Conservation (phyloP, 2,797 vertebrate species). For the Myotis vivesi region DNA sequence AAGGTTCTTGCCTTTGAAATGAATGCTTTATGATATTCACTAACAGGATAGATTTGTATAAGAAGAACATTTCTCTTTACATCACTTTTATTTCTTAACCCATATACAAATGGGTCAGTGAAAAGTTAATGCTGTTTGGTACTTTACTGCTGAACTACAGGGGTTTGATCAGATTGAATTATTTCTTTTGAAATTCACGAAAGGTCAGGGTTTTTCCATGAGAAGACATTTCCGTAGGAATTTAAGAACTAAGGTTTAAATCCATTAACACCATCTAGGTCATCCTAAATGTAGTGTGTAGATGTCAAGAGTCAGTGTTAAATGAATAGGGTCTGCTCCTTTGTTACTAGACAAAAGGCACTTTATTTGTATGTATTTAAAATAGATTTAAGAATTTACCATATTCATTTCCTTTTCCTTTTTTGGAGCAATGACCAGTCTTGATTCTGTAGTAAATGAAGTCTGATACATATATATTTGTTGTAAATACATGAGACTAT, state of each 20-base stretch:
- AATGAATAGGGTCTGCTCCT: neutral
- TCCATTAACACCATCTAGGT: neutral
- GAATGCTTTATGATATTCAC: constrained; percentile 7
- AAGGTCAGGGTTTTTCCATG: neutral
- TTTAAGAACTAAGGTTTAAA: constrained; percentile 26
- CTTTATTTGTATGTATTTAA: neutral
- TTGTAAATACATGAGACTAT: neutral
- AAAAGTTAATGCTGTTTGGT: neutral
- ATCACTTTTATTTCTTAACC: neutral
- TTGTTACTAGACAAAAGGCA: neutral
- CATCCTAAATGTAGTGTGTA: neutral
- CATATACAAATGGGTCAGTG: neutral
- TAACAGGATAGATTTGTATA: constrained; percentile 18
- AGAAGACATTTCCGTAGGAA: constrained; percentile 19
- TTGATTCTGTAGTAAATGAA: constrained; percentile 34
- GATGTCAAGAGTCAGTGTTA: neutral
- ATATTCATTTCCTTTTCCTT: neutral
- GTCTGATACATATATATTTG: neutral
- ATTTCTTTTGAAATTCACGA: constrained; percentile 40
- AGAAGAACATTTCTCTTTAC: constrained; percentile 9
- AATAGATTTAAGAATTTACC: neutral
- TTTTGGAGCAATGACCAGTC: neutral
- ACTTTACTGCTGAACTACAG: constrained; percentile 6
- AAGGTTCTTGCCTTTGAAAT: constrained; percentile 19
- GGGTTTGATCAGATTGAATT: constrained; percentile 28